These are phyloP conservation scores for Ornithoptera alexandrae DNA, from an alignment of 2,888 invertebrate genomes.

Conservation along the genomic window DNA sequence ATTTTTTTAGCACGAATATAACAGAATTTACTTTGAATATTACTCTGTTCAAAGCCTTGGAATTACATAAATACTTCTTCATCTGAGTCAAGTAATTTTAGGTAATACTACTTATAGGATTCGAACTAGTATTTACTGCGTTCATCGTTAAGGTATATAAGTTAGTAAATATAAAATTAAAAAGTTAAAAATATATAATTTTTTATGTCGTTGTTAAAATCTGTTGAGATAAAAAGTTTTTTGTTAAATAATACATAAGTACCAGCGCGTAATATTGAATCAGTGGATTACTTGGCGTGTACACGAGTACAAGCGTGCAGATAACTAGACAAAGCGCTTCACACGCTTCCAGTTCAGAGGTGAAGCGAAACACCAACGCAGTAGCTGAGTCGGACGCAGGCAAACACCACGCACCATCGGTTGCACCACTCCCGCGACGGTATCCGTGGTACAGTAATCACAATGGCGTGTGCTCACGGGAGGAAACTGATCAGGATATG, in stretches of 20 bases:
- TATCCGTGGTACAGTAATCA: constrained; percentile 13
- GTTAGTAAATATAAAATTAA: too few relatives aligned
- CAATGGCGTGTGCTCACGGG: constrained; percentile 60
- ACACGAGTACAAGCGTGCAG: constrained; percentile 27
- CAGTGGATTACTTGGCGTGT: constrained; percentile 16
- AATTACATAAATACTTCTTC: too few relatives aligned
- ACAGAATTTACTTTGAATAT: too few relatives aligned
- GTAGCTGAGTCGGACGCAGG: constrained; percentile 64
- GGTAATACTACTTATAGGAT: too few relatives aligned
- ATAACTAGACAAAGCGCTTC: constrained; percentile 59
- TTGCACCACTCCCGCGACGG: constrained; percentile 40
- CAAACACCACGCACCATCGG: constrained; percentile 69
- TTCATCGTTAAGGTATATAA: too few relatives aligned
- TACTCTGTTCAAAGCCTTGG: too few relatives aligned
- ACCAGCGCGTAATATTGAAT: constrained; percentile 11
- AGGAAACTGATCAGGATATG: constrained; percentile 50
- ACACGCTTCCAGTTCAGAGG: constrained; percentile 66
- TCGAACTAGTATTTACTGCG: too few relatives aligned
- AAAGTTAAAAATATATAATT: too few relatives aligned
- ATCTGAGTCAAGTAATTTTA: too few relatives aligned
- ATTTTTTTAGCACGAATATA: too few relatives aligned
- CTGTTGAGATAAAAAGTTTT: background rate
- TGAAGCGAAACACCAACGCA: constrained; percentile 47
- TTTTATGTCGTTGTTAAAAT: background rate
- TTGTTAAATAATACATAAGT: background rate